Base-by-base conservation (phyloP, 2,888 invertebrate species). In the Camponotus fellah region DNA sequence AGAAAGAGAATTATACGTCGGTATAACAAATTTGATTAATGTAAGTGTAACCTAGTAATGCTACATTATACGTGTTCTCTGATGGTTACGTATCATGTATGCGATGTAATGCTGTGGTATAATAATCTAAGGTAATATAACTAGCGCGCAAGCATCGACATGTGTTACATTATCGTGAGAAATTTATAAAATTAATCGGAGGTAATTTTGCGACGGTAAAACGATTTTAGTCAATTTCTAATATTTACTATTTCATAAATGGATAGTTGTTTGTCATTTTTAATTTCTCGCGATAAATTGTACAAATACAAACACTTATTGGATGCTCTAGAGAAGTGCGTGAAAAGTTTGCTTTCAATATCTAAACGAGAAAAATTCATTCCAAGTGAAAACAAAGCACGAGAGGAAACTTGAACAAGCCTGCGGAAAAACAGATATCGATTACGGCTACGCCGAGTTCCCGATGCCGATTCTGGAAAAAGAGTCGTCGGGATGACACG, bases 401-500 rank as follows among this genome's bases (percentile, higher is more conserved):
- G 32, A 26, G 9, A 26, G 26, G 26, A 32, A 49, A 32, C 2
- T 46, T 3, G 46, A 34, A 4, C 56, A 69, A 9, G 53, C n/a
- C 43, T 14, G 56, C 46, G 37, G 34, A 72, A 74, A 62, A 74
- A 80, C 49, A 26, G 34, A 34, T n/a, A 60, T 69, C 43, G 69
- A 69, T 69, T 46, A 72, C 74, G 79, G 17, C 46, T 34, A 46
- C 46, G 60, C 34, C 8, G 46, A 79, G 46, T 71, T 53, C 46
- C 12, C 58, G 76, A 8, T 32, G 56, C 46, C 46, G 60, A 79
- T 72, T 53, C 46, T 60, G 46, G 74, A 40, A 14, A 62, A 17
- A 58, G 77, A 71, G 58, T 72, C 53, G 76, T 69, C 58, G n/a
- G 37, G 53, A n/a, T 64, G 81, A 74, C 81, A 58, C 77, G 82